These are phyloP conservation scores for Protodeltote pygarga DNA, from an alignment of 2,888 invertebrate species.

Conservation along the genomic window DNA sequence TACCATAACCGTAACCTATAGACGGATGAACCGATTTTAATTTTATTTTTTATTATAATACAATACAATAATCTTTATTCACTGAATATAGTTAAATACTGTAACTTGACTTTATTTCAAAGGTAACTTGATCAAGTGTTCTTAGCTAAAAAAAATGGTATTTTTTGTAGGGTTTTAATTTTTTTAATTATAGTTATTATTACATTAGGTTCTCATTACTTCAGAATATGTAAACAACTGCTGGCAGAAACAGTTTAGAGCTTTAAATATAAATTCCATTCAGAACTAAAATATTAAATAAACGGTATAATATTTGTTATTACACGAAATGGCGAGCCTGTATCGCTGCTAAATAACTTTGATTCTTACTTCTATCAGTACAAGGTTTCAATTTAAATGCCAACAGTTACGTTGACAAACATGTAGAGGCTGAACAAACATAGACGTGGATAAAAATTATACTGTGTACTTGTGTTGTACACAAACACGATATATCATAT, in stretches of 20 bases:
- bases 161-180: too few species aligned
- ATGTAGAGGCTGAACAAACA: conserved; percentile 56
- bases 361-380: not conserved
- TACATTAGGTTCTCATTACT: too few species aligned
- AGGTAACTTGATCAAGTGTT: too few species aligned
- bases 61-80: too few species aligned
- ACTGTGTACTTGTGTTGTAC: conserved; percentile 27
- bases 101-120: too few species aligned
- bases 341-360: conserved; percentile 4
- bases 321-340: conserved; percentile 2
- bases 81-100: too few species aligned
- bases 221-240: conserved; percentile 4
- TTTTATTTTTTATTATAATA: too few species aligned
- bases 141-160: too few species aligned
- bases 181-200: too few species aligned
- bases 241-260: not conserved
- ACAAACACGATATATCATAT: conserved; percentile 31
- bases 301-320: conserved; percentile 16
- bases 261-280: conserved; percentile 14
- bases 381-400: conserved; percentile 16
- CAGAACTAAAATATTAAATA: conserved; percentile 14
- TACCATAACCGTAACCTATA: too few species aligned
- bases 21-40: too few species aligned
- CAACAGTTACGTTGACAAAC: conserved; percentile 43
- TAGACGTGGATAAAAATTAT: conserved; percentile 49